These are phyloP conservation scores for Speoplatyrhinus poulsoni DNA, from an alignment of 2,113 vertebrate genomes.

Conservation along the genomic window DNA sequence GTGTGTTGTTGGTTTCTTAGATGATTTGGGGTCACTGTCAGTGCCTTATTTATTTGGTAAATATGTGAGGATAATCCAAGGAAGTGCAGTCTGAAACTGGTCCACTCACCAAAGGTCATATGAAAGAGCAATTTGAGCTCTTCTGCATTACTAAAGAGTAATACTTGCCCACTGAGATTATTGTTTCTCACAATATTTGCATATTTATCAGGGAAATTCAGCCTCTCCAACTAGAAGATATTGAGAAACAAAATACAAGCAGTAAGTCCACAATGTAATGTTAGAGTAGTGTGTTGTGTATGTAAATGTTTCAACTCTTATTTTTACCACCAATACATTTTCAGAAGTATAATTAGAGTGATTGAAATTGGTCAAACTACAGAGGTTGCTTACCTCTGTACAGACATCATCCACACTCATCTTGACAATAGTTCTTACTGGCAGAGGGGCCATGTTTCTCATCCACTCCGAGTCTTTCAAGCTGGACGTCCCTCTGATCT, in stretches of 20 bases:
- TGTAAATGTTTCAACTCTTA: no score
- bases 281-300: no score
- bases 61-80: constrained; percentile 47
- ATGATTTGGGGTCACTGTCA: neutral
- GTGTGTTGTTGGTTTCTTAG: constrained; percentile 17
- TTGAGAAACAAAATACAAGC: constrained; percentile 4
- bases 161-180: constrained; percentile 57
- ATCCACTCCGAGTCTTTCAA: constrained; percentile 60
- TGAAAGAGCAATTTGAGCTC: constrained; percentile 71
- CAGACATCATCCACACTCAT: constrained; percentile 77
- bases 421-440: constrained; percentile 64
- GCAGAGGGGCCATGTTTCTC: constrained; percentile 58
- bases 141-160: constrained; percentile 65
- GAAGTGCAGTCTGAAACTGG: constrained; percentile 73
- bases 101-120: constrained; percentile 79
- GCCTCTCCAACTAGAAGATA: constrained; percentile 58
- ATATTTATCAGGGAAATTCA: constrained; percentile 59
- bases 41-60: constrained; percentile 16
- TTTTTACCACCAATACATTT: no score
- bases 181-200: constrained; percentile 57
- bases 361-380: neutral
- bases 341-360: no score
- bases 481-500: constrained; percentile 70
- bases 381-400: constrained; percentile 68
- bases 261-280: neutral